These are phyloP conservation scores for Botia almorhae DNA, from an alignment of 2,797 vertebrate genomes.

Conservation along the genomic window DNA sequence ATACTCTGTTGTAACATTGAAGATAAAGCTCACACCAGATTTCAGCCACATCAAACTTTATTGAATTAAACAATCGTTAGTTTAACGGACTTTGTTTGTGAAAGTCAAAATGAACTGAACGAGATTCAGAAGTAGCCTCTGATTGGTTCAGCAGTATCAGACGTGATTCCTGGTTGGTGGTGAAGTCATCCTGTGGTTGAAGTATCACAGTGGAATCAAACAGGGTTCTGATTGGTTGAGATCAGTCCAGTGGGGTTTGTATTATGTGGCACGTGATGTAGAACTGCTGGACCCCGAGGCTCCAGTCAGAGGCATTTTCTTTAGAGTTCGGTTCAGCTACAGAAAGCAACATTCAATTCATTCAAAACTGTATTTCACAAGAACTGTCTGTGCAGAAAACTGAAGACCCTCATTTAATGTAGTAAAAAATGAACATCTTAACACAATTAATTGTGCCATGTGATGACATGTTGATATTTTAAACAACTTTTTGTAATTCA, in stretches of 20 bases:
- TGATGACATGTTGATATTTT: too few species aligned
- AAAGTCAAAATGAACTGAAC: neutral
- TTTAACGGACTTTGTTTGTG: too few species aligned
- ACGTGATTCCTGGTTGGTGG: neutral
- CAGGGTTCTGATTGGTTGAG: neutral
- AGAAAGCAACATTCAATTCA: neutral
- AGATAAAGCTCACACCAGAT: too few species aligned
- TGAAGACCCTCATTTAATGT: too few species aligned
- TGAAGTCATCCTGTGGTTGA: neutral
- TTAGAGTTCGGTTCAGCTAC: slow-evolving; percentile 80
- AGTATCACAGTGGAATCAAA: neutral
- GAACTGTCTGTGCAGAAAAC: too few species aligned
- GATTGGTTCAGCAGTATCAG: neutral
- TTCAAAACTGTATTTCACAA: neutral
- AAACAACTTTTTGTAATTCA: too few species aligned
- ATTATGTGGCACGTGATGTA: slow-evolving; percentile 55
- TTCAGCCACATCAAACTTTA: slow-evolving; percentile 44
- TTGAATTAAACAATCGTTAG: slow-evolving; percentile 18
- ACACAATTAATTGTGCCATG: too few species aligned
- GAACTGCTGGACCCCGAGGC: slow-evolving; percentile 17
- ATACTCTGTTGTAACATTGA: neutral
- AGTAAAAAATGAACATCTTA: too few species aligned
- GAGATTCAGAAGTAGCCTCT: slow-evolving; percentile 4
- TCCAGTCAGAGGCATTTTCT: slow-evolving; percentile 72
- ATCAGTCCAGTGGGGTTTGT: neutral